Percentiles rank a stretch among this genome's conserved stretches.
phyloP scores from a whole-genome alignment of 2,797 vertebrate genomes.

The Myotis findleyi region DNA sequence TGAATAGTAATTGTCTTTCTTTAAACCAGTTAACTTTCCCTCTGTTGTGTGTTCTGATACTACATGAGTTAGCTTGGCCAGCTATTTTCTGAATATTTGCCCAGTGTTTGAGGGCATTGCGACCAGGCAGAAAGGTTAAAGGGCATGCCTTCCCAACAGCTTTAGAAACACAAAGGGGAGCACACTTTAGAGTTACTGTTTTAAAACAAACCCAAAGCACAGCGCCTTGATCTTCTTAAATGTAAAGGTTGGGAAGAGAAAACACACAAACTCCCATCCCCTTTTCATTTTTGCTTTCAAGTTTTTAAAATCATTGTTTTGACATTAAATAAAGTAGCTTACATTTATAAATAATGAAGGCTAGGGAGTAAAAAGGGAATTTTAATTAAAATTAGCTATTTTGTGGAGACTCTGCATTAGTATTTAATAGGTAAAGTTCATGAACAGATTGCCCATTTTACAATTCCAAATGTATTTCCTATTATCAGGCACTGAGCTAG shows the following conservation, averaged over 20 bases:
- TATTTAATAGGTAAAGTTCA: constrained; percentile 46
- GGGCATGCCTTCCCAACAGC: not conserved
- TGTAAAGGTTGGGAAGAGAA: constrained; percentile 27
- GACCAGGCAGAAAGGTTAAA: not conserved
- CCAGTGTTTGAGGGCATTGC: not conserved
- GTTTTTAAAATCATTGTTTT: constrained; percentile 7
- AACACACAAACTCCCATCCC: not conserved
- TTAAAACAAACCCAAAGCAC: not conserved
- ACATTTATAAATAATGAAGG: constrained; percentile 21
- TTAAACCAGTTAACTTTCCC: not conserved
- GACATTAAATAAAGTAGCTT: not conserved
- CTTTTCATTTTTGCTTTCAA: constrained; percentile 36
- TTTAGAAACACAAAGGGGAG: not conserved
- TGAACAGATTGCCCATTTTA: constrained; percentile 32
- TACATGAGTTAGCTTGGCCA: not conserved
- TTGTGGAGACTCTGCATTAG: constrained; percentile 25
- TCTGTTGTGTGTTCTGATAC: not conserved
- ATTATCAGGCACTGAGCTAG: not conserved
- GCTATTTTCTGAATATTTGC: not conserved
- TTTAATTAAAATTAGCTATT: constrained; percentile 41
- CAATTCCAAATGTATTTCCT: constrained; percentile 54
- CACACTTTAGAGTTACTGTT: not conserved
- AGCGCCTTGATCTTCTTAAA: not conserved
- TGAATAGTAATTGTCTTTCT: not conserved
- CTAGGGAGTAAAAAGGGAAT: constrained; percentile 2